Evolutionary conservation across 1,140 invertebrate species (phyloP), one percentile per base, ranked within the genome.

Genomic region (Diabrotica virgifera): DNA sequence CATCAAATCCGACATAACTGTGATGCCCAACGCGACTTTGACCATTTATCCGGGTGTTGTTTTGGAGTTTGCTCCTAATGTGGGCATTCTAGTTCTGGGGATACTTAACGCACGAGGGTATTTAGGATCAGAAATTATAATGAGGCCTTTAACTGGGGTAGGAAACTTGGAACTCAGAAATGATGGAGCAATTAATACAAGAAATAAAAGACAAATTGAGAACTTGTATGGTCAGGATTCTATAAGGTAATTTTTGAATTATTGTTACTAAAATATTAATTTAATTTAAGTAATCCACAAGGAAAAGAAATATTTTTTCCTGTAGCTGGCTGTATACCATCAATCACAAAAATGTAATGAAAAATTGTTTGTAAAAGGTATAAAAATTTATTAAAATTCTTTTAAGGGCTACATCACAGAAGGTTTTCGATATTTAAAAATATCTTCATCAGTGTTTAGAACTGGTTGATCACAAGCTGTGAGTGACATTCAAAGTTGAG

Each of bases 11-110:
- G 98, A 99, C 79, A 86, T 99, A 5, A 99, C 97, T 0, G 87
- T 99, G 0, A 98, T 99, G 96, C 96, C 97, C 0, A 90, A 87
- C 64, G 86, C 87, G 0, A 95, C 89, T 4, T 79, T 99, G 4
- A 90, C 87, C 0, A 95, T 99, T 64, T 86, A 89, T 63, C 90
- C 95, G 5, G 96, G 96, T 6, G 96, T 97, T 2, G 85, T 90
- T 4, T 82, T 99, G 75, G 94, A 98, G 81, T 98, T 99, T 79
- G 90, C 90, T 55, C 95, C 97, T 4, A 97, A 96, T 82, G 94
- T 99, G 68, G 96, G 97, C 0, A 96, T 99, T 66, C 81, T 99
- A 8, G 96, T 98, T 5, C 82, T 99, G 59, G 98, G 98, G 0
- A 90, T 90, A 2, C 79, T 99, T n/a, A 84, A 89, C 65, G 96